Evolutionary conservation across 2,797 vertebrate species (phyloP).

Genomic region (Aratinga solstitialis): DNA sequence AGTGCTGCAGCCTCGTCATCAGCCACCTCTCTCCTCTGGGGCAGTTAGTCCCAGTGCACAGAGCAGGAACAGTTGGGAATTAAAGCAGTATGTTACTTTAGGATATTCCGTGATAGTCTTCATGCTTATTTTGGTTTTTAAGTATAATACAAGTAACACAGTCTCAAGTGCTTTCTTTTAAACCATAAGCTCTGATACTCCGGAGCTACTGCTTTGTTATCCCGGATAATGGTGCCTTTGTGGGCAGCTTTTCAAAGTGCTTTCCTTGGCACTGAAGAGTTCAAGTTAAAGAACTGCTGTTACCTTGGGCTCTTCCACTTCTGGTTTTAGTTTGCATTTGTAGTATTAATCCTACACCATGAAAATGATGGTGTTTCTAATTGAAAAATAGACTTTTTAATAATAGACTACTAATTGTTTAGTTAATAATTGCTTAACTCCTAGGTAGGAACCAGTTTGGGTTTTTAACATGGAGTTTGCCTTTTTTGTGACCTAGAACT

Average conservation of each 20-base stretch:
- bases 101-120: not conserved
- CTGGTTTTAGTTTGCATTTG: not conserved
- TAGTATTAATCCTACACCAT: not conserved
- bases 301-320: not conserved
- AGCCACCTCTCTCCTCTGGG: not conserved
- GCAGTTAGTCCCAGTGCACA: not conserved
- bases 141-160: not conserved
- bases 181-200: not conserved
- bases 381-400: not conserved
- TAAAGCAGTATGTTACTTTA: not conserved
- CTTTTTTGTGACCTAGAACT: not conserved
- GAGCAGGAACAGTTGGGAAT: not conserved
- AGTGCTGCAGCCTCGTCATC: not conserved
- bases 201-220: not conserved
- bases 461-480: not conserved
- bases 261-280: not conserved
- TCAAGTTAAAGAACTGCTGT: not conserved
- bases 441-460: not conserved
- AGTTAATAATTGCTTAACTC: not conserved
- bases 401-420: not conserved
- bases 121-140: not conserved
- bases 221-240: not conserved
- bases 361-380: not conserved
- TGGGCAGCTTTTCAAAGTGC: not conserved
- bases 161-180: not conserved